Base-by-base conservation (phyloP, 2,888 invertebrate species). In the Lithosia quadra region DNA sequence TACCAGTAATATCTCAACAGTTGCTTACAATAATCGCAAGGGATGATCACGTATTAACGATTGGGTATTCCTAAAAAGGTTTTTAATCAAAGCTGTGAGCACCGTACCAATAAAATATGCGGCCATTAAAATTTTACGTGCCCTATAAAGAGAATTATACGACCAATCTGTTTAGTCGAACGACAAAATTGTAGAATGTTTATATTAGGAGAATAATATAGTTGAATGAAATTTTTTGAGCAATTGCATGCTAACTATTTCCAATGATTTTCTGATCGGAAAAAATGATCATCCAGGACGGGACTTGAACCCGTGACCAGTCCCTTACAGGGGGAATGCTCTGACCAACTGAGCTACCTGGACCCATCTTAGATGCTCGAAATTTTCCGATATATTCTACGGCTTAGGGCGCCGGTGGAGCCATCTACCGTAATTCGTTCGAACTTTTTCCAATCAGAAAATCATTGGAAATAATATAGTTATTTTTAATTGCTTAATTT, bases 61-160 rank as follows among this genome's bases (percentile, higher is more conserved):
- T 86, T 76, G 84, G 78, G 69, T 79, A 80, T 79, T 77, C 80
- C 69, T 74, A 69, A 75, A n/a, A 79, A 83, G 83, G 81, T 83
- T 84, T 86, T 86, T 86, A 88, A 88, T 89, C 89, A 88, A 86
- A 83, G 81, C 76, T 63, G 68, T 72, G 77, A 79, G 75, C 66
- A 61, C 76, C 79, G 74, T 65, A 21, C 80, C 78, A 82, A 84
- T 89, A 87, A 88, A 87, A 86, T 88, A 89, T 88, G 78, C 69
- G 62, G 67, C 85, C 78, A 85, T 89, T 86, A 88, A 89, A 87
- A 86, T 86, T 87, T 88, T 88, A 90, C 88, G 89, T 89, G 89
- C 84, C 78, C 79, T 74, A 75, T 78, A 81, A 84, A 83, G 69
- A 71, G 64, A 79, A 80, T 83, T 76, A 76, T 77, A 74, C 72